Percentiles rank a stretch among this genome's conserved stretches.
Evolutionary conservation across 2,113 vertebrate species (phyloP).

Genomic region (Corvus cornix): DNA sequence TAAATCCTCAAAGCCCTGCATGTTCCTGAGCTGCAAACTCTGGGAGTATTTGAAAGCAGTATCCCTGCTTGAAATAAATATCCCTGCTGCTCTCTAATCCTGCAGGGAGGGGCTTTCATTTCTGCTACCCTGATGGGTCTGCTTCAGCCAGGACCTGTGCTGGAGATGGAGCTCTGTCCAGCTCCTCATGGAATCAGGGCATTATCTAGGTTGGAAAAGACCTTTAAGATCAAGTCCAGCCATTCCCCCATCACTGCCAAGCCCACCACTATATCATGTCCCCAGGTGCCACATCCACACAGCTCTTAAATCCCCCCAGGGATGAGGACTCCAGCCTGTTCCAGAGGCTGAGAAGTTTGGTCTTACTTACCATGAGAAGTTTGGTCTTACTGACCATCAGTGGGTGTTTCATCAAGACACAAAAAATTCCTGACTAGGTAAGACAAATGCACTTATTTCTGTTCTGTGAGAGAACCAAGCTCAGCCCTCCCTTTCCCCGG

Average conservation of each 20-base stretch:
- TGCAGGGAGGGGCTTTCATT: not conserved
- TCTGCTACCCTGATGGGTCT: not conserved
- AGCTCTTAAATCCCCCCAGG: not conserved
- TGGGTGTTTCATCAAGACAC: not conserved
- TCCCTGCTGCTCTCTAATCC: not conserved
- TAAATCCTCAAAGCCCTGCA: not conserved
- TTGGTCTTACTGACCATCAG: not conserved
- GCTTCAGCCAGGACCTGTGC: not conserved
- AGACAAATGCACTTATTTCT: not conserved
- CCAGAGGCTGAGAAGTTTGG: not conserved
- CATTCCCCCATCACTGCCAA: not conserved
- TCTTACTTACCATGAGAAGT: not conserved
- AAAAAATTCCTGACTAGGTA: not conserved
- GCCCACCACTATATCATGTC: not conserved
- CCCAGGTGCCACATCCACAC: not conserved
- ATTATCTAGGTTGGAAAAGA: not conserved
- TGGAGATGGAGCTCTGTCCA: not conserved
- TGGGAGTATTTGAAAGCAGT: not conserved
- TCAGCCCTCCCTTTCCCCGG: not conserved
- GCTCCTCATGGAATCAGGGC: not conserved
- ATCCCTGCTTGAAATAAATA: not conserved
- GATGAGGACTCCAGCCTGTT: not conserved
- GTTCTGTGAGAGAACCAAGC: not conserved
- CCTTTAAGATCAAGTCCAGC: not conserved
- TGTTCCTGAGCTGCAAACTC: not conserved